Percentiles rank a stretch among this genome's conserved stretches.
These are phyloP conservation scores for Calephelis perditalis DNA, from an alignment of 2,888 invertebrate genomes.

Conservation along the genomic window DNA sequence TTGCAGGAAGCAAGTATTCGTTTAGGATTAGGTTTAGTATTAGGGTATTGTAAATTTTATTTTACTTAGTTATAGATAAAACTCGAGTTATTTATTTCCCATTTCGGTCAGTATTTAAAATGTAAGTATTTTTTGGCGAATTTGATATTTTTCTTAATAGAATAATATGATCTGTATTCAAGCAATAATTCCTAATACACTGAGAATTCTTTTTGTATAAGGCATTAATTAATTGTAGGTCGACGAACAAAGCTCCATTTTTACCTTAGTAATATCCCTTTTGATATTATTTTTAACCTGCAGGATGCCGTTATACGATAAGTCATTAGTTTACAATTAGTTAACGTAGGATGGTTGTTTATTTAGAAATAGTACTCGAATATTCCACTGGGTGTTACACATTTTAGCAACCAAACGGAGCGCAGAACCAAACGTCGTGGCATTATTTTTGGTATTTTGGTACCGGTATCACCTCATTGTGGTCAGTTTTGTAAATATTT, in stretches of 20 bases:
- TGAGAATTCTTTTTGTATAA: conserved; percentile 15
- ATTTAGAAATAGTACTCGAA: conserved; percentile 36
- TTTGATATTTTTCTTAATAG: conserved; percentile 49
- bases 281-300: conserved; percentile 12
- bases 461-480: conserved; percentile 60
- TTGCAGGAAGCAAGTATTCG: conserved; percentile 74
- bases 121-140: conserved; percentile 66
- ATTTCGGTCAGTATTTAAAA: conserved; percentile 76
- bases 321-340: conserved; percentile 30
- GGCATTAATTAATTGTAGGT: conserved; percentile 15
- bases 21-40: conserved; percentile 53
- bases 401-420: conserved; percentile 45
- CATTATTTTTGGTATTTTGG: conserved; percentile 51
- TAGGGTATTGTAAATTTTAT: conserved; percentile 65
- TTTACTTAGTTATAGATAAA: conserved; percentile 53
- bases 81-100: conserved; percentile 70
- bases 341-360: conserved; percentile 22
- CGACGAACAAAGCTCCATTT: conserved; percentile 19
- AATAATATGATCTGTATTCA: conserved; percentile 47
- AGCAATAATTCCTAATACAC: conserved; percentile 48
- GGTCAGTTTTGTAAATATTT: conserved; percentile 60
- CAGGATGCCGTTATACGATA: conserved; percentile 25
- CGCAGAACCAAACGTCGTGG: conserved; percentile 50
- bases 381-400: conserved; percentile 46
- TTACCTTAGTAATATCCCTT: conserved; percentile 9